phyloP scores from a whole-genome alignment of 2,113 vertebrate genomes.

The Atherinomorus stipes region DNA sequence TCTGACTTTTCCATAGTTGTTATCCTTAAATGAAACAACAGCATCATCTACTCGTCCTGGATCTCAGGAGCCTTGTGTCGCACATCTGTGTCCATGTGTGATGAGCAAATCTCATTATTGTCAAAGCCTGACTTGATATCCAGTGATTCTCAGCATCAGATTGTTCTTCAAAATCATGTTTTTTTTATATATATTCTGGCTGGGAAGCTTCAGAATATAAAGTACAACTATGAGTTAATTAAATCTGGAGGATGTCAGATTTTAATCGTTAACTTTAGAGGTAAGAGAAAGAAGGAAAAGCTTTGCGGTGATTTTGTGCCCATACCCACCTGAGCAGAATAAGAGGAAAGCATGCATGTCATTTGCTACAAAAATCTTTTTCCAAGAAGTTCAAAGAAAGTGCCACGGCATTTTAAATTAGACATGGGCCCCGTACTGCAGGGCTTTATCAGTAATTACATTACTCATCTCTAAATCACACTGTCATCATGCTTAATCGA shows the following conservation, averaged over 20 bases:
- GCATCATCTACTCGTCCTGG: too few species aligned
- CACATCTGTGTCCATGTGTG: not conserved
- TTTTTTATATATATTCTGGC: slow-evolving; percentile 62
- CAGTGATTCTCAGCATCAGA: slow-evolving; percentile 58
- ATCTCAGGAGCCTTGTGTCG: too few species aligned
- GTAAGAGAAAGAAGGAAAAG: slow-evolving; percentile 55
- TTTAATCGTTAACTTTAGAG: slow-evolving; percentile 77
- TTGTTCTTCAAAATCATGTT: slow-evolving; percentile 64
- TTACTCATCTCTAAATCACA: slow-evolving; percentile 74
- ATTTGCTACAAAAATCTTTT: slow-evolving; percentile 60
- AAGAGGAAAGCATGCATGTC: slow-evolving; percentile 61
- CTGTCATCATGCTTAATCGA: slow-evolving; percentile 73
- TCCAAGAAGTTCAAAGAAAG: slow-evolving; percentile 64
- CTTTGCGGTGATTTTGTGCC: slow-evolving; percentile 59
- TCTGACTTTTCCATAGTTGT: too few species aligned
- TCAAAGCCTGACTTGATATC: slow-evolving; percentile 49
- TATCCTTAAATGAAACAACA: not conserved
- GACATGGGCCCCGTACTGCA: slow-evolving; percentile 58
- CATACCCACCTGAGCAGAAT: slow-evolving; percentile 55
- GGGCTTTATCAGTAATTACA: slow-evolving; percentile 80
- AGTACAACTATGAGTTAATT: slow-evolving; percentile 72
- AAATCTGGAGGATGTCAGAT: slow-evolving; percentile 78
- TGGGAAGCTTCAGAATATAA: slow-evolving; percentile 53
- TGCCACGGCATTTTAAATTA: slow-evolving; percentile 72
- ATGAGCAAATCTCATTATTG: slow-evolving; percentile 58